Conservation (phyloP, 2,113 vertebrate genomes). For the Serilophus lunatus region DNA sequence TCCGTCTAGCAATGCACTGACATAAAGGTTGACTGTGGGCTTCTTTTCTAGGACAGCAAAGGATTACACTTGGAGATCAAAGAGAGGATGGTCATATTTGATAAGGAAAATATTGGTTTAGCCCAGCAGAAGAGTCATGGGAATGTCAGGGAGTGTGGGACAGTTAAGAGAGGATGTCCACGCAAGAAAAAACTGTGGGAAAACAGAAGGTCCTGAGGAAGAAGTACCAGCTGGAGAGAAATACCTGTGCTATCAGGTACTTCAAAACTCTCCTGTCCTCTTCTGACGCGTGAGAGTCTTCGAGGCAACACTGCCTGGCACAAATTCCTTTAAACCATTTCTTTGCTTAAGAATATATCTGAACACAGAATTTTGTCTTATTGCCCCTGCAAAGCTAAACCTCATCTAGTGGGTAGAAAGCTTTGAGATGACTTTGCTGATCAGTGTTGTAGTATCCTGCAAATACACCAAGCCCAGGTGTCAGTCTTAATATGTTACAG, state of each 20-base stretch:
- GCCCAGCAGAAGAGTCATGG: not conserved
- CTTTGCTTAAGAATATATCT: not conserved
- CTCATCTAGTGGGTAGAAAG: not conserved
- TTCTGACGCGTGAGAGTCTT: not conserved
- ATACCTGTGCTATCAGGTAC: not conserved
- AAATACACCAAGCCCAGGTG: not conserved
- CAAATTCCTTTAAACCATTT: not conserved
- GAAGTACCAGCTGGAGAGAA: not conserved
- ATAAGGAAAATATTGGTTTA: not conserved
- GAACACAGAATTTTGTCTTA: not conserved
- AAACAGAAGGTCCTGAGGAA: not conserved
- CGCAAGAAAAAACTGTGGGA: not conserved
- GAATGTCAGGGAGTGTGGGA: not conserved
- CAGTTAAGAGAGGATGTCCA: not conserved
- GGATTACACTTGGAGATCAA: not conserved
- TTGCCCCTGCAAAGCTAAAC: not conserved
- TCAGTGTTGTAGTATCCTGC: not conserved
- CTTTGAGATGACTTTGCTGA: not conserved
- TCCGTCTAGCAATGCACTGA: accelerated
- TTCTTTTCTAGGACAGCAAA: not conserved
- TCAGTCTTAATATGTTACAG: not conserved
- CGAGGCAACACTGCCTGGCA: not conserved
- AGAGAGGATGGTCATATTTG: not conserved
- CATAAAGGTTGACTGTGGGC: accelerated
- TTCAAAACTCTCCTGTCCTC: not conserved